These are phyloP conservation scores for Balanococcus diminutus DNA, from an alignment of 2,888 invertebrate species.

Conservation along the genomic window DNA sequence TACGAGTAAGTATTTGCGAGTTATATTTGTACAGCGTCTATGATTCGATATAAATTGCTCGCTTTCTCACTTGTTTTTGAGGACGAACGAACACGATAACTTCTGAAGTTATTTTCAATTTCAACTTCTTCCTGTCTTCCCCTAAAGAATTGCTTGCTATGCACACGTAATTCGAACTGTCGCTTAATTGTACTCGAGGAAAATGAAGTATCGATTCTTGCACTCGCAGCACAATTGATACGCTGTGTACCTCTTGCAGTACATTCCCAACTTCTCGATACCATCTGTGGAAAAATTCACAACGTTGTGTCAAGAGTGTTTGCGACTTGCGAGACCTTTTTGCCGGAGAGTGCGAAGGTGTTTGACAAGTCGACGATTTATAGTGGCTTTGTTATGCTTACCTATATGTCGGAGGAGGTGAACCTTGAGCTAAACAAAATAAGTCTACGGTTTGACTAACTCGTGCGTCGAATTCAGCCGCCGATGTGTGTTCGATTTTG, in stretches of 20 bases:
- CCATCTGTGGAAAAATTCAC: constrained; percentile 66
- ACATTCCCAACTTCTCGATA: constrained; percentile 73
- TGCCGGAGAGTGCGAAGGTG: background rate
- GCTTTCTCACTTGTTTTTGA: constrained; percentile 71
- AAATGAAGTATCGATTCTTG: constrained; percentile 71
- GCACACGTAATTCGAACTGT: constrained; percentile 83
- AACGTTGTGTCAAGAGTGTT: constrained; percentile 1
- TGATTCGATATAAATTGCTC: constrained; percentile 23
- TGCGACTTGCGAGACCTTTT: background rate
- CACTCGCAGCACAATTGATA: constrained; percentile 64
- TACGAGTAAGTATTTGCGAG: background rate
- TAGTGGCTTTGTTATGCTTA: constrained; percentile 61
- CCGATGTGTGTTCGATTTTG: constrained; percentile 55
- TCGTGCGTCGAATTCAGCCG: constrained; percentile 66
- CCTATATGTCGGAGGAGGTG: constrained; percentile 79
- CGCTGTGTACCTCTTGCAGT: constrained; percentile 73
- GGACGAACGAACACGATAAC: constrained; percentile 77
- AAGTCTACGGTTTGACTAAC: constrained; percentile 77
- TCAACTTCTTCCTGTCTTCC: constrained; percentile 75
- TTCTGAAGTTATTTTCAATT: constrained; percentile 74
- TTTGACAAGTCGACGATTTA: constrained; percentile 58
- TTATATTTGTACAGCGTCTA: constrained; percentile 1
- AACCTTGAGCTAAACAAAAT: constrained; percentile 79
- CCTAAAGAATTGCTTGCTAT: constrained; percentile 82
- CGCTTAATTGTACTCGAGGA: constrained; percentile 73